Evolutionary conservation across 2,113 vertebrate genomes (phyloP), one percentile per base, ranked within the genome.

Genomic region (Suncus etruscus): DNA sequence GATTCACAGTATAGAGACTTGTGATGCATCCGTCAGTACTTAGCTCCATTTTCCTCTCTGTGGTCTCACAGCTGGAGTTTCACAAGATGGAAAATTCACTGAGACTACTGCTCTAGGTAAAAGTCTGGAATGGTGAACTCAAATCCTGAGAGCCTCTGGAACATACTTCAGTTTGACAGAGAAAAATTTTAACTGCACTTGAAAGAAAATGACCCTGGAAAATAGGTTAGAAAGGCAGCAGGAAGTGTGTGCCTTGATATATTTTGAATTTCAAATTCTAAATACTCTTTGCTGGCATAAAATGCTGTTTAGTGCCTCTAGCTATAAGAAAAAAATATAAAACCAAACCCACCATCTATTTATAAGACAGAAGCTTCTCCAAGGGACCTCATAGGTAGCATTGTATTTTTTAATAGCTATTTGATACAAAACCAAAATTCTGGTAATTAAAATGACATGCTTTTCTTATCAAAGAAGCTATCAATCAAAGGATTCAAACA

Each of bases 201-300:
- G 68, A 97, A 97, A 92, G 87, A 97, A 97, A 97, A 94, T 78
- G 95, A 93, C 31, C 11, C 76, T 97, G 88, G 32, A 95, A 96
- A 95, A 81, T 80, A 96, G 94, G 90, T 92, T 94, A 87, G 93
- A 45, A 94, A 94, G 96, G 80, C 81, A 95, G 90, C 68, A 95
- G 94, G 95, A 81, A 78, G 87, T 48, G 31, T 95, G 93, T 95
- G 94, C 72, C 91, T 58, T 6, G 51, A 74, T 76, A 89, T 51
- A 4, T 93, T 95, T 96, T 95, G 91, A 96, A 96, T 97, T 95
- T 95, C 4, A 89, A 97, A 95, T 94, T 96, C 61, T 96, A 94
- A 97, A 78, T 16, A 3, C 22, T 91, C 94, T 94, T 87, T 95
- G 94, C 68, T 92, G 89, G 94, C 48, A 94, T 92, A 29, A 27